Percentiles rank a stretch among this genome's conserved stretches.
These are phyloP conservation scores for Cephonodes hylas DNA, from an alignment of 2,888 invertebrate species.

Conservation along the genomic window DNA sequence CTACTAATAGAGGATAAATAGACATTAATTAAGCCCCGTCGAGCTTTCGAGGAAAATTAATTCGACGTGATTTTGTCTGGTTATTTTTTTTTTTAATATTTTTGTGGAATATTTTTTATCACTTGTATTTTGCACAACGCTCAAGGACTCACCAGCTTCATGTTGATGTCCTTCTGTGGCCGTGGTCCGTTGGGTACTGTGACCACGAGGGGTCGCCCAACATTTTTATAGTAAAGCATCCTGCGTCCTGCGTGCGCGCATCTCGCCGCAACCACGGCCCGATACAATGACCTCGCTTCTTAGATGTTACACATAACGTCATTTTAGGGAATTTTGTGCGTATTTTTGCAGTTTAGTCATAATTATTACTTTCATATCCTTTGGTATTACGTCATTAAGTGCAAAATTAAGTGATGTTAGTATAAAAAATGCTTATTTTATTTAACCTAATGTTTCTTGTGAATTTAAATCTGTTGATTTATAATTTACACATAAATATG, in stretches of 20 bases:
- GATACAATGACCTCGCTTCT: constrained; percentile 68
- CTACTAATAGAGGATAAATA: neutral
- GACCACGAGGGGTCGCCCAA: constrained; percentile 55
- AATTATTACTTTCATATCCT: too few species aligned
- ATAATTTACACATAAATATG: too few species aligned
- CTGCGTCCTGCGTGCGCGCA: constrained; percentile 61
- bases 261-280: constrained; percentile 42
- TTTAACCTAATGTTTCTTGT: too few species aligned
- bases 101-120: neutral
- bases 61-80: neutral
- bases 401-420: too few species aligned
- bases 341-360: too few species aligned
- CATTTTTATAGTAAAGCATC: constrained; percentile 71
- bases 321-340: constrained; percentile 30
- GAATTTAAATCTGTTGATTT: too few species aligned
- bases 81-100: neutral
- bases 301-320: constrained; percentile 43
- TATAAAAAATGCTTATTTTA: too few species aligned
- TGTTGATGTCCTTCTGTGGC: constrained; percentile 70
- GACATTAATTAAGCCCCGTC: neutral
- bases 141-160: constrained; percentile 79
- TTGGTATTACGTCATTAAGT: too few species aligned
- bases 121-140: neutral
- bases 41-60: neutral
- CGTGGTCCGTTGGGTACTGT: constrained; percentile 65